Evolutionary conservation across 2,888 invertebrate genomes (phyloP), one percentile per base, ranked within the genome.

Genomic region (Eubasilissa splendida): DNA sequence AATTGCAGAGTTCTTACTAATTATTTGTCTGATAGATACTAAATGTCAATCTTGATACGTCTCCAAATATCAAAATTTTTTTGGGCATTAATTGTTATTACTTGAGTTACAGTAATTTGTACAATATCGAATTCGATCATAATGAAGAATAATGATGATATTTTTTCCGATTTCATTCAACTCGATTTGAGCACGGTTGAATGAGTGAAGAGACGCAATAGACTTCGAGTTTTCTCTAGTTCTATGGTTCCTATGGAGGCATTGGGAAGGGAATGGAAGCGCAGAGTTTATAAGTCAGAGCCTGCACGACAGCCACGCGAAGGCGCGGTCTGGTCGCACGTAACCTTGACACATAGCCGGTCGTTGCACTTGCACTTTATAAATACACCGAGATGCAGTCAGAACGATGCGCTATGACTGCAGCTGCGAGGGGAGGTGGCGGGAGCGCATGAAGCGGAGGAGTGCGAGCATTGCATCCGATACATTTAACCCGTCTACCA

Each of bases 281-380:
- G 63, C 5, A 10, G 14, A 31, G 12, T 63, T 68, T 68, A 33
- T 74, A 74, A 59, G 76, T 76, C 76, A 76, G 53, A 12, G 42
- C 50, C 63, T 14, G 76, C 66, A 79, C 59, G 77, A 80, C 73
- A 14, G 59, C 56, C 31, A n/a, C 52, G 77, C 53, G 54, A n/a
- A 70, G 33, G 60, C 22, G 79, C 76, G 60, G 68, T 54, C 53
- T 31, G 42, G 68, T 66, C 42, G 42, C 42, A 2, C 42, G 79
- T 79, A 81, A 83, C 83, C 83, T 83, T 83, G 83, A 83, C 83
- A 83, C 77, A 83, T 59, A 59, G 76, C 81, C 78, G 83, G 83
- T 83, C 83, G 81, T 79, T 83, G 82, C 83, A 81, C 83, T 82
- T 79, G 83, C 79, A 80, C 80, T 82, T 74, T 76, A 76, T 76